phyloP scores from a whole-genome alignment of 35 echinoderm and acorn worm genomes.

The Apostichopus parvimensis region DNA sequence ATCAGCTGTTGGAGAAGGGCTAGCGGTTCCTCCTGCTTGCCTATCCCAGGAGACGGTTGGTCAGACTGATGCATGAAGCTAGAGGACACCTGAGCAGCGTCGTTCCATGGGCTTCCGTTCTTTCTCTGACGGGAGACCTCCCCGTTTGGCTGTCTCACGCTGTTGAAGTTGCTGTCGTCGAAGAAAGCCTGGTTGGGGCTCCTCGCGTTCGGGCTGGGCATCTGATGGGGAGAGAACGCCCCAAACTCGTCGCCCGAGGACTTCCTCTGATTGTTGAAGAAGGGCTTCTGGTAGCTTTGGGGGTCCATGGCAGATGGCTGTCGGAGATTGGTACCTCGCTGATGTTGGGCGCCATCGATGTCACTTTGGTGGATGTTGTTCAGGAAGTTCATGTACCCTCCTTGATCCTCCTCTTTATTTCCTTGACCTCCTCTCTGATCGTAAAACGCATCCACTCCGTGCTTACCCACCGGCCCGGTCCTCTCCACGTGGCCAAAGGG shows the following conservation, averaged over 20 bases:
- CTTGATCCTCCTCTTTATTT: conserved; percentile 14
- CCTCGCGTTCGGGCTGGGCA: conserved; percentile 12
- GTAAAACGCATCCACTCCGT: conserved; percentile 40
- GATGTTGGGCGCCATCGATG: not conserved
- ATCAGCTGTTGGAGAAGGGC: conserved; percentile 52
- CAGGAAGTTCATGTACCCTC: conserved; percentile 24
- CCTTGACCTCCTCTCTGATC: conserved; percentile 22
- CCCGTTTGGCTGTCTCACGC: not conserved
- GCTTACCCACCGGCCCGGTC: conserved; percentile 7
- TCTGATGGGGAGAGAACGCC: conserved; percentile 6
- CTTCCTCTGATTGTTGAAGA: conserved; percentile 19
- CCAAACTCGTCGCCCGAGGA: conserved; percentile 35
- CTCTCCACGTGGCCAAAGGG: conserved; percentile 4
- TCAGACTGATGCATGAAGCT: conserved; percentile 35
- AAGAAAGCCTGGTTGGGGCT: conserved; percentile 58
- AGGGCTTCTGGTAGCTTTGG: not conserved
- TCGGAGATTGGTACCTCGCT: not conserved
- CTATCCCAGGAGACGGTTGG: conserved; percentile 25
- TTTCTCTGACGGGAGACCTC: conserved; percentile 10
- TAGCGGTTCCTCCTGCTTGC: conserved; percentile 15
- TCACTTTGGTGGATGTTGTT: not conserved
- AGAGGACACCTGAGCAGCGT: conserved; percentile 37
- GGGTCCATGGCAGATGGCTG: not conserved
- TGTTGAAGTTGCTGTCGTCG: conserved; percentile 21
- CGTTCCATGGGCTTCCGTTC: conserved; percentile 53